Evolutionary conservation across 2,888 invertebrate species (phyloP), one percentile per base, ranked within the genome.

Genomic region (Microplitis deprimator): DNA sequence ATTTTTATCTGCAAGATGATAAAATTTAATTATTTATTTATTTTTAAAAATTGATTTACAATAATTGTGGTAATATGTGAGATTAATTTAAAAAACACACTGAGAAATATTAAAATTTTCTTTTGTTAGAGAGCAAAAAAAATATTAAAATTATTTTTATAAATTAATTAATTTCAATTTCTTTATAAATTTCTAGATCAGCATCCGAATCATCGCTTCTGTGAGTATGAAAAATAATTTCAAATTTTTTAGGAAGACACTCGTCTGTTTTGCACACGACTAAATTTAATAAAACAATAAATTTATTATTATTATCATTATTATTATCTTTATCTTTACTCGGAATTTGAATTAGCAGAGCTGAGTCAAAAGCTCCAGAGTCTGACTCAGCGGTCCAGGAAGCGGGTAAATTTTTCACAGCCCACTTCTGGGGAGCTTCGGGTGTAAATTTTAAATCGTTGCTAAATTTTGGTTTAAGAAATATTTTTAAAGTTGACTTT

Each of bases 391-490:
- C 81, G 8, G 61, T 77, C 87, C 89, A 87, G 17, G 78, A 78
- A 3, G 80, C 82, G 3, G 81, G 79, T 6, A 86, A 83, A 62
- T 92, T 87, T 78, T 90, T 90, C 0, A 93, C 83, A 13, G 87
- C 84, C 93, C 93, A 93, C 74, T 91, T 91, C 83, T 93, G 93
- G 0, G 92, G 92, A 68, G 93, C 92, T 13, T 92, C 91, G 0
- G 91, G 88, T 5, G 92, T 92, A 77, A 93, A 91, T 83, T 92
- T 92, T 0, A 92, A 90, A 73, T 91, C 90, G 17, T 90, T 86
- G 6, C 87, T 84, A 65, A 92, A 91, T 41, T 83, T 82, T 0
- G 93, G 81, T 6, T 86, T 83, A n/a, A 92, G 85, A 13, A 84
- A 82, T 39, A 91, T 82, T 59, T 84, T 88, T 17, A 92, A 81